Percentiles rank a stretch among this genome's conserved stretches.
These are phyloP conservation scores for Corythornis vintsioides DNA, from an alignment of 2,113 vertebrate species.

Conservation along the genomic window DNA sequence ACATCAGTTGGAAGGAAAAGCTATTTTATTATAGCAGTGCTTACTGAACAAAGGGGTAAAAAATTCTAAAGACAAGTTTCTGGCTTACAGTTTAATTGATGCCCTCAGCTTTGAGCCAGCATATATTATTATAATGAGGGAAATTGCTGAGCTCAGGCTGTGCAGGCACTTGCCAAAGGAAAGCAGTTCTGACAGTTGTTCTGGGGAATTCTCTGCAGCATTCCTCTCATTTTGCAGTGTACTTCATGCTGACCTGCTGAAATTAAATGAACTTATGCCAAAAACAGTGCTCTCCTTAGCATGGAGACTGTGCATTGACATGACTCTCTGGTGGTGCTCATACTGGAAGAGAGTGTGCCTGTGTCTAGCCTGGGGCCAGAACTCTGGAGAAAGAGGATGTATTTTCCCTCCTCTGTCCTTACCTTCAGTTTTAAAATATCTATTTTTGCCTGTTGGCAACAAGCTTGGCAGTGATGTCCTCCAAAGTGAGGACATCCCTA, in stretches of 20 bases:
- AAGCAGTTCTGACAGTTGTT: slow-evolving; percentile 15
- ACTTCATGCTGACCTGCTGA: not conserved
- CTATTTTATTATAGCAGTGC: not conserved
- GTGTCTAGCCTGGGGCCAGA: not conserved
- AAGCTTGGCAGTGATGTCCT: not conserved
- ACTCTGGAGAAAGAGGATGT: not conserved
- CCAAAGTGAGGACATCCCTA: not conserved
- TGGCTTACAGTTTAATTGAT: slow-evolving; percentile 35
- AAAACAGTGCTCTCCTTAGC: not conserved
- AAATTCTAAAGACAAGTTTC: not conserved
- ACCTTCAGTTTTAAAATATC: not conserved
- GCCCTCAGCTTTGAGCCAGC: not conserved
- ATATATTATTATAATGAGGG: slow-evolving; percentile 17
- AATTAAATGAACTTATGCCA: slow-evolving; percentile 1
- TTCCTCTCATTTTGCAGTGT: not conserved
- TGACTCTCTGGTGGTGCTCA: not conserved
- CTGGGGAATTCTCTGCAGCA: slow-evolving; percentile 24
- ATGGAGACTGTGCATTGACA: not conserved
- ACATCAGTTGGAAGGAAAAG: not conserved
- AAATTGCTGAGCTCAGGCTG: slow-evolving; percentile 3
- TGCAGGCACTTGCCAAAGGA: slow-evolving; percentile 16
- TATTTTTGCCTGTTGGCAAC: not conserved
- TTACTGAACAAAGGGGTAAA: not conserved
- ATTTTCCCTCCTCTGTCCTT: not conserved
- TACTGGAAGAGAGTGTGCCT: not conserved